phyloP scores from a whole-genome alignment of 2,113 vertebrate species.

The Gasterosteus aculeatus region DNA sequence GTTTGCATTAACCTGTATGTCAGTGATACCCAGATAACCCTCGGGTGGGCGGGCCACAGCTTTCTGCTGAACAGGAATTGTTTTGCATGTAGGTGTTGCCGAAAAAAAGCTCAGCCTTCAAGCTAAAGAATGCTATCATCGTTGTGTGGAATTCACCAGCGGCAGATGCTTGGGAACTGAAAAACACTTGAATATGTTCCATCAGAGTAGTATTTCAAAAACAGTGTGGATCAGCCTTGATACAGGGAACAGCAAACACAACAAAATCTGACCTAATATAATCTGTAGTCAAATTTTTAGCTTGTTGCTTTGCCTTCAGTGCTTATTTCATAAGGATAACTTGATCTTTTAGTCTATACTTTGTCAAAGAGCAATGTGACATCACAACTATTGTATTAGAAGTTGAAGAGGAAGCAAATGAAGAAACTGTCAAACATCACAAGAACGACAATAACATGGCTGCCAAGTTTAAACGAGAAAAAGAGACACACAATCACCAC shows the following conservation, averaged over 20 bases:
- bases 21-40: background rate
- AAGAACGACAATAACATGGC: background rate
- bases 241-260: background rate
- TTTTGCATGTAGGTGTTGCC: background rate
- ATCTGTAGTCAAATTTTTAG: background rate
- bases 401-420: background rate
- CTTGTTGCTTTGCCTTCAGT: background rate
- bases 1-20: background rate
- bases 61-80: background rate
- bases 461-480: background rate
- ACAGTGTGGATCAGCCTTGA: background rate
- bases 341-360: background rate
- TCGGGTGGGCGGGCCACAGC: background rate
- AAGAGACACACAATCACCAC: background rate
- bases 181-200: background rate
- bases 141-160: background rate
- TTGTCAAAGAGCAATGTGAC: background rate
- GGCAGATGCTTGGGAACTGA: background rate
- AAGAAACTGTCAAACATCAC: background rate
- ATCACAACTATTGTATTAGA: background rate
- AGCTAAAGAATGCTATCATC: background rate
- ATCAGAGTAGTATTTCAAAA: background rate
- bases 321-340: background rate
- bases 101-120: background rate
- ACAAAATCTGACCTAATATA: background rate